These are phyloP conservation scores for Trididemnum clinides DNA, from an alignment of 23 tunicate species.

Conservation along the genomic window DNA sequence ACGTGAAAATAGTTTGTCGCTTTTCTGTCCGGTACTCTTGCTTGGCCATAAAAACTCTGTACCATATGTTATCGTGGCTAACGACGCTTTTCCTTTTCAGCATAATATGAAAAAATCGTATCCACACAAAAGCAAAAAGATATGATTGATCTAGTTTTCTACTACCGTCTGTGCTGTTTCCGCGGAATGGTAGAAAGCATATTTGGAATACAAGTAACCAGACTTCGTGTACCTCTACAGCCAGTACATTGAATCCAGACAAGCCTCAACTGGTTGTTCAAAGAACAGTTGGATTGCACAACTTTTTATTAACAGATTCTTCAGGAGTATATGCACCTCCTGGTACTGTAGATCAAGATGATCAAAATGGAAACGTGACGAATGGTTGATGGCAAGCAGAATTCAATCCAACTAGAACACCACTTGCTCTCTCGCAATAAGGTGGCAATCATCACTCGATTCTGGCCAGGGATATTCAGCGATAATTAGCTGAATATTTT, in stretches of 20 bases:
- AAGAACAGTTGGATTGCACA: background rate
- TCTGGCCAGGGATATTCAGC: background rate
- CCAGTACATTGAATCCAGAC: slow-evolving; percentile 10
- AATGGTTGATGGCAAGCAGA: background rate
- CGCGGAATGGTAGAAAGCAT: slow-evolving; percentile 14
- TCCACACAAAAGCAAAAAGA: background rate
- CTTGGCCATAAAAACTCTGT: background rate
- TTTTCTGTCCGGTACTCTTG: background rate
- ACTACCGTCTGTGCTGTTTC: slow-evolving; percentile 11
- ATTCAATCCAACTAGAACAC: background rate
- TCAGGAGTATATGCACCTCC: background rate
- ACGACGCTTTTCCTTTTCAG: slow-evolving; percentile 36
- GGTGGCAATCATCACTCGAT: background rate
- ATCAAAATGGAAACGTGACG: background rate
- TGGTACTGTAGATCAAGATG: background rate
- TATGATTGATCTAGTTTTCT: background rate
- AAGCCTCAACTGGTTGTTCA: slow-evolving; percentile 4
- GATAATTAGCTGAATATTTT: slow-evolving; percentile 9
- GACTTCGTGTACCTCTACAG: background rate
- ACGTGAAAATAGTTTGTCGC: background rate
- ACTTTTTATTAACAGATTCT: background rate
- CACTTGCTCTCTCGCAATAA: background rate
- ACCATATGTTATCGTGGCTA: slow-evolving; percentile 22
- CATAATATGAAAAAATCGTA: slow-evolving; percentile 3
- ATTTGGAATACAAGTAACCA: slow-evolving; percentile 7